Evolutionary conservation across 2,797 vertebrate genomes (phyloP), one percentile per base, ranked within the genome.

Genomic region (Fratercula arctica): DNA sequence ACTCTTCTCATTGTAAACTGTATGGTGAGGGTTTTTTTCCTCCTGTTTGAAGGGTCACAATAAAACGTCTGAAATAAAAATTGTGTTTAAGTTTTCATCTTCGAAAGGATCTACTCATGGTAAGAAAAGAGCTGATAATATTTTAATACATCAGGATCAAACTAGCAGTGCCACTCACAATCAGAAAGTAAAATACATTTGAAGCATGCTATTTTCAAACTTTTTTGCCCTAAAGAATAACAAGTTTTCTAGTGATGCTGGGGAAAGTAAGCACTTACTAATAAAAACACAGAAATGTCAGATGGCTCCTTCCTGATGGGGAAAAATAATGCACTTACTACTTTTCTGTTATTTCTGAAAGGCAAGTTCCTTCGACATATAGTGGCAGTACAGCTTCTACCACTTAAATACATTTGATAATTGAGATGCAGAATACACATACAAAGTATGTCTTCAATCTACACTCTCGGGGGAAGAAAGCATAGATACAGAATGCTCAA

Each of bases 81-180:
- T 3, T 5, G 0, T 59, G 72, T 93, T 85, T 77, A 74, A 93
- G 80, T 78, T 92, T 93, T 95, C 67, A 73, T 69, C 73, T 92
- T 87, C 87, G 84, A 95, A 95, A 94, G 46, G 24, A 68, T 51
- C 53, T 77, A 68, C 41, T 94, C 28, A 78, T 56, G 26, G 57
- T 87, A 91, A 93, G 79, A 86, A 89, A 94, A 92, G 51, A 64
- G 12, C 21, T 82, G 24, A 68, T 87, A 87, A 64, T 70, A 87
- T 90, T 95, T 90, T 67, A 96, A 94, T 93, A 83, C 35, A 48
- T 9, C 39, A 25, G 60, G 64, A 95, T 96, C 81, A 96, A 93
- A 87, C 72, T 50, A 93, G 75, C 29, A 79, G 18, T 87, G 43
- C 78, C 72, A 87, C 41, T 95, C 75, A 77, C 72, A 83, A 77